Evolutionary conservation across 2,113 vertebrate genomes (phyloP), one percentile per base, ranked within the genome.

Genomic region (Phaethon lepturus): DNA sequence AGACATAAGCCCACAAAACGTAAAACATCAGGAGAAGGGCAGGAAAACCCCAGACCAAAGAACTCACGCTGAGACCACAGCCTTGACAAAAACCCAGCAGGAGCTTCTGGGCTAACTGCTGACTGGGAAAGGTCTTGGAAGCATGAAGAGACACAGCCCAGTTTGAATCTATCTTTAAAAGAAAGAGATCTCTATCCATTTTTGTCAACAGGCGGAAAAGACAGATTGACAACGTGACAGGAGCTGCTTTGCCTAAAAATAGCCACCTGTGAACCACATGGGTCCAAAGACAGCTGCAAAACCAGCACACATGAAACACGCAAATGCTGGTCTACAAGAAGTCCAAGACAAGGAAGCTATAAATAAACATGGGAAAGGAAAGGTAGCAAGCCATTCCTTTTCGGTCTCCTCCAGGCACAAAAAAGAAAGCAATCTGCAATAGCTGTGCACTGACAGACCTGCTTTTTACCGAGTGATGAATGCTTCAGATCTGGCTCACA

Each of bases 201-300:
- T 90, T 83, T 96, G 85, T 73, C 78, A 76, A 38, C 14, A 49
- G 80, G 82, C 2, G 0, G 77, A 96, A 87, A 52, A 92, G 79
- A 86, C 64, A 79, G 71, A 9, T 77, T 68, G 53, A 58, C 73
- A 64, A 28, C n/a, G 62, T 1, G 29, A 92, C 85, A 88, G 78
- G 78, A 94, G 88, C 55, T 79, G 85, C 77, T 92, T 62, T 2
- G 17, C 75, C 95, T 92, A 85, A 93, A 96, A 96, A 90, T 90
- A 95, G 76, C 92, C 60, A 49, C 87, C 83, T 73, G 87, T 50
- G 67, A 96, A 90, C 62, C 81, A 86, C 81, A 66, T 38, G 62
- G 63, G 50, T 64, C 85, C 67, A 82, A 76, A 90, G 90, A 0
- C 42, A 87, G 56, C 35, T 23, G 6, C 77, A 91, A 96, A 93